A percentile compares a stretch with the other conserved stretches of the same genome.
Evolutionary conservation across 2,888 invertebrate genomes (phyloP).

Genomic region (Cephus spinipes): DNA sequence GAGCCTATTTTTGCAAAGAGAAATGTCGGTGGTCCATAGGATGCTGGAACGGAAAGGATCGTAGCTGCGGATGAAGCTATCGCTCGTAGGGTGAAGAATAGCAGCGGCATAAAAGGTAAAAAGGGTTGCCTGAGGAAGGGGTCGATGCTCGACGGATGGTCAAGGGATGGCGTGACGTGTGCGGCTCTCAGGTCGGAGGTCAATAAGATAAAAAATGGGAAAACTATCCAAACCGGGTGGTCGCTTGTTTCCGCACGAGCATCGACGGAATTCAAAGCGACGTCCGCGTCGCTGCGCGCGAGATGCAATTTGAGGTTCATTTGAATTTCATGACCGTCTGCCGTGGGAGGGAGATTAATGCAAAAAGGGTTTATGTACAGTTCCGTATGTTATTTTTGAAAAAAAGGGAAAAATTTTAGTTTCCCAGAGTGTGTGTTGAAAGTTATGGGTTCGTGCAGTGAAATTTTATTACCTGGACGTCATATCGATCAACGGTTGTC

Average conservation of each 20-base stretch:
- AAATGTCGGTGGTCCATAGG: background rate
- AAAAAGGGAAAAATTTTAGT: background rate
- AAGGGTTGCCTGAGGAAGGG: background rate
- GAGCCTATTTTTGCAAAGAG: slow-evolving; percentile 1
- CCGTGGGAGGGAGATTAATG: slow-evolving; percentile 11
- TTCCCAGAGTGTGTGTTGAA: background rate
- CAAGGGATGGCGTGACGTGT: background rate
- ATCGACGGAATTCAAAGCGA: background rate
- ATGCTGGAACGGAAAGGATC: background rate
- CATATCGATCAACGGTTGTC: background rate
- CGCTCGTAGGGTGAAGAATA: background rate
- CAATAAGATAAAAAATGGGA: background rate
- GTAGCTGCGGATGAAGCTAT: background rate
- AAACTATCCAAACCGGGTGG: background rate
- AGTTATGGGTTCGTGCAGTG: background rate
- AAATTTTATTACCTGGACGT: background rate
- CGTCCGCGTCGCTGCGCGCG: background rate
- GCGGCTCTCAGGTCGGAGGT: background rate
- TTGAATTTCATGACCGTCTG: slow-evolving; percentile 36
- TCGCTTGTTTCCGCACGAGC: background rate
- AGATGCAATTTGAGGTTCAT: slow-evolving; percentile 35
- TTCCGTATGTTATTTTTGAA: background rate
- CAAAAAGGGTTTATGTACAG: background rate
- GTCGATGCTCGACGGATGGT: background rate
- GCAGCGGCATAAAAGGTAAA: background rate